phyloP scores from a whole-genome alignment of 2,113 vertebrate genomes.

The Marmota flaviventris region DNA sequence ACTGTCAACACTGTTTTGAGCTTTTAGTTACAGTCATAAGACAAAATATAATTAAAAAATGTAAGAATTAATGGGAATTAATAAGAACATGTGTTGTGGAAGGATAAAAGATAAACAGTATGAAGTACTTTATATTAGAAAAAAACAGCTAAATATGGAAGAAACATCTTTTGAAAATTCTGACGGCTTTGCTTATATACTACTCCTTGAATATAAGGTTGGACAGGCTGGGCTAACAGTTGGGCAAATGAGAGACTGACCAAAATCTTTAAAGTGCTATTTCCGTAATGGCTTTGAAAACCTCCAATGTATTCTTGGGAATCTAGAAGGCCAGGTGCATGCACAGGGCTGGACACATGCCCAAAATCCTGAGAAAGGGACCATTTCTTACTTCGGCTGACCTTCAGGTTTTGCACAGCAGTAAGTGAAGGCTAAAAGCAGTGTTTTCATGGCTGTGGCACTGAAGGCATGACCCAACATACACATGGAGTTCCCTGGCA shows the following conservation, averaged over 20 bases:
- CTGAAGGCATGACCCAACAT: too few relatives aligned
- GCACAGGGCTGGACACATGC: neutral
- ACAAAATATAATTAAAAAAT: too few relatives aligned
- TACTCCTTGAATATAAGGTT: too few relatives aligned
- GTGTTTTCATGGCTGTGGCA: neutral
- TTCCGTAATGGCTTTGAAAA: neutral
- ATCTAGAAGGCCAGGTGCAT: neutral
- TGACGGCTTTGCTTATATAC: too few relatives aligned
- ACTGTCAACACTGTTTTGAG: too few relatives aligned
- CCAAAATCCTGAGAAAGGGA: neutral
- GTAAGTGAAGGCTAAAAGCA: neutral
- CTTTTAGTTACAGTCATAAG: too few relatives aligned
- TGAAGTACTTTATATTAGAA: too few relatives aligned
- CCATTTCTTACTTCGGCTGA: neutral
- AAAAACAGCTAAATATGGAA: too few relatives aligned
- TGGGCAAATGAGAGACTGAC: neutral
- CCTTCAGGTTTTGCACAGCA: neutral
- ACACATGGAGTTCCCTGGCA: neutral
- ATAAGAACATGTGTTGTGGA: too few relatives aligned
- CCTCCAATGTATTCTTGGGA: neutral
- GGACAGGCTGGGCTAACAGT: neutral
- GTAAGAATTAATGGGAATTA: too few relatives aligned
- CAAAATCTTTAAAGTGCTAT: neutral
- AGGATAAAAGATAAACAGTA: too few relatives aligned
- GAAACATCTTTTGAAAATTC: too few relatives aligned